Evolutionary conservation across 2,888 invertebrate species (phyloP), one percentile per base, ranked within the genome.

Genomic region (Hydriomena furcata): DNA sequence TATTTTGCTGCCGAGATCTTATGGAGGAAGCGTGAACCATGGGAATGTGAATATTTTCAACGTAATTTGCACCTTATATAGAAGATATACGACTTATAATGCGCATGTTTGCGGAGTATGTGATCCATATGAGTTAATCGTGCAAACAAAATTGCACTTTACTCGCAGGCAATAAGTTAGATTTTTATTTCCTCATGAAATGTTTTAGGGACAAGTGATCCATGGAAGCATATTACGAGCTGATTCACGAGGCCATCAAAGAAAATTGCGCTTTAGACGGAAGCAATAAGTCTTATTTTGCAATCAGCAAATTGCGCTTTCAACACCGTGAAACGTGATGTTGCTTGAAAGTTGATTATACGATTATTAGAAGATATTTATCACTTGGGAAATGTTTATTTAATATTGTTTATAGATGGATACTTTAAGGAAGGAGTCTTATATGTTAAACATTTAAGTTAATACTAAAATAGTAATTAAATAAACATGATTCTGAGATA

Each of bases 141-240:
- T 24, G n/a, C 34, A 25, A 43, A n/a, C 17, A 1, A 42, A 32
- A 34, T 43, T 43, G 25, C n/a, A 25, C 25, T 27, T 34, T 43
- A 34, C 13, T 17, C 10, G 7, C 2, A 7, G 11, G 24, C 8
- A 11, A 24, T 32, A 42, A 25, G 13, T 32, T 10, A 5, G 11
- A 31, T 8, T 31, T 31, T 42, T 13, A 42, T 34, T 43, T 32
- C 17, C 25, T 17, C 7, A 6, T 32, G n/a, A 24, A 17, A 13
- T 7, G 42, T 43, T 25, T 41, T 8, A 12, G 11, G 32, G 8
- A 7, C 21, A 24, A 20, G 42, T 34, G 42, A 43, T 25, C 25
- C 34, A 34, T 43, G 25, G 42, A 43, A 43, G 7, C 25, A 6
- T n/a, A 11, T 32, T 34, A 34, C 42, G 42, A 42, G 32, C 24